Evolutionary conservation across 1,140 invertebrate genomes (phyloP).

Genomic region (Eciton burchellii): DNA sequence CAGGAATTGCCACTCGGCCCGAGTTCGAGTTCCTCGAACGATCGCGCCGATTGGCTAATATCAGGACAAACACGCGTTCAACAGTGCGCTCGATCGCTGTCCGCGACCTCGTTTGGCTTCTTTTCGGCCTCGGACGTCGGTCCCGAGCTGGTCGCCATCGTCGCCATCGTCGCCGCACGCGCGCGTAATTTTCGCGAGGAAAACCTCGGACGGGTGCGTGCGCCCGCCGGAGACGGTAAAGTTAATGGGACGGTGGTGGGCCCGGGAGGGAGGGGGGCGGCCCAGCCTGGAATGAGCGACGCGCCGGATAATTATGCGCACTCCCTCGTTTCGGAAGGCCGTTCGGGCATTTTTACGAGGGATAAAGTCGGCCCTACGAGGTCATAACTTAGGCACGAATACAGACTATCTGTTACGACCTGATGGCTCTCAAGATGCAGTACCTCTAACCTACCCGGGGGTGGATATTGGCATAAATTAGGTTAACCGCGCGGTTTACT

Average conservation of each 20-base stretch:
- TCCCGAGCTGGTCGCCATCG: slow-evolving; percentile 26
- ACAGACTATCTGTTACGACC: slow-evolving; percentile 73
- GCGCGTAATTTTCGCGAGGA: slow-evolving; percentile 65
- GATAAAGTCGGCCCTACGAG: slow-evolving; percentile 72
- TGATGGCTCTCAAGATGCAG: slow-evolving; percentile 69
- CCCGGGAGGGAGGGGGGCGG: neutral
- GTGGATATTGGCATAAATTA: slow-evolving; percentile 75
- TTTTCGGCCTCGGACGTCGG: slow-evolving; percentile 23
- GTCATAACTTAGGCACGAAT: slow-evolving; percentile 75
- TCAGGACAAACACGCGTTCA: slow-evolving; percentile 35
- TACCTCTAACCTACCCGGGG: slow-evolving; percentile 68
- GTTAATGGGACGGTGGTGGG: slow-evolving; percentile 32
- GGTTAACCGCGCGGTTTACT: slow-evolving; percentile 71
- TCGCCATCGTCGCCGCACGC: neutral
- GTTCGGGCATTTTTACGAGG: slow-evolving; percentile 73
- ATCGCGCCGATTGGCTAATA: slow-evolving; percentile 41
- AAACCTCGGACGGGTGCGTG: slow-evolving; percentile 58
- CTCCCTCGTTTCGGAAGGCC: slow-evolving; percentile 74
- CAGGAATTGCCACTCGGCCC: neutral
- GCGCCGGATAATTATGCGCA: slow-evolving; percentile 72
- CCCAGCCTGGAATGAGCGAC: slow-evolving; percentile 64
- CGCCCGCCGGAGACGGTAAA: slow-evolving; percentile 67
- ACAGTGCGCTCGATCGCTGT: slow-evolving; percentile 48
- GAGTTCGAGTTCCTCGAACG: slow-evolving; percentile 25
- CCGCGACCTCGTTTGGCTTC: slow-evolving; percentile 26